These are phyloP conservation scores for Cotesia typhae DNA, from an alignment of 1,140 invertebrate species.

Conservation along the genomic window DNA sequence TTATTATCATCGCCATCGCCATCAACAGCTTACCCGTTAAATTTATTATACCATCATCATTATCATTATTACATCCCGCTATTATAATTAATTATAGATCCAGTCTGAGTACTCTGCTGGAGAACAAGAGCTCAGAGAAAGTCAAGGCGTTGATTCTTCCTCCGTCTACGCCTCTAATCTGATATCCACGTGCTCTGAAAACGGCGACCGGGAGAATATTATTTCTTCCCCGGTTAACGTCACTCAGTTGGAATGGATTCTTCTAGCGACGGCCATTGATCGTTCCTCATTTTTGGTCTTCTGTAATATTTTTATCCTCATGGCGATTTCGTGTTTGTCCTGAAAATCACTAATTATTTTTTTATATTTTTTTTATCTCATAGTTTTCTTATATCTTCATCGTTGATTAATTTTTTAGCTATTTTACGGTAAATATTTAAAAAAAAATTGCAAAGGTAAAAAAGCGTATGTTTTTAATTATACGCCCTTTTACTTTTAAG, in stretches of 20 bases:
- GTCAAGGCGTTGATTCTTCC: slow-evolving; percentile 42
- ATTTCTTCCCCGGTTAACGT: slow-evolving; percentile 55
- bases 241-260: slow-evolving; percentile 70
- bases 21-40: not conserved
- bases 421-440: not conserved
- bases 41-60: slow-evolving; percentile 30
- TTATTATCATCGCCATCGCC: not conserved
- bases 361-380: slow-evolving; percentile 11
- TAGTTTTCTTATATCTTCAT: slow-evolving; percentile 5
- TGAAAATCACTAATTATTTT: slow-evolving; percentile 12
- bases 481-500: too few relatives aligned
- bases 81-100: slow-evolving; percentile 44
- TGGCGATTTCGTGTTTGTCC: slow-evolving; percentile 63
- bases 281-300: slow-evolving; percentile 70
- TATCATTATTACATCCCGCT: slow-evolving; percentile 3
- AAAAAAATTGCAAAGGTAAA: too few relatives aligned
- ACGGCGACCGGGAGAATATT: slow-evolving; percentile 60
- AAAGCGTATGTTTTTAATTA: too few relatives aligned
- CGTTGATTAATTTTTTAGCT: too few relatives aligned
- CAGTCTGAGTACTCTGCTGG: slow-evolving; percentile 52
- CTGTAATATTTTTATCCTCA: slow-evolving; percentile 64
- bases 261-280: slow-evolving; percentile 71
- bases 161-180: slow-evolving; percentile 47
- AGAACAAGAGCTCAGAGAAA: slow-evolving; percentile 62
- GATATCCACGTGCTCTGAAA: slow-evolving; percentile 49